These are phyloP conservation scores for Odontocerum albicorne DNA, from an alignment of 2,888 invertebrate species.

Conservation along the genomic window DNA sequence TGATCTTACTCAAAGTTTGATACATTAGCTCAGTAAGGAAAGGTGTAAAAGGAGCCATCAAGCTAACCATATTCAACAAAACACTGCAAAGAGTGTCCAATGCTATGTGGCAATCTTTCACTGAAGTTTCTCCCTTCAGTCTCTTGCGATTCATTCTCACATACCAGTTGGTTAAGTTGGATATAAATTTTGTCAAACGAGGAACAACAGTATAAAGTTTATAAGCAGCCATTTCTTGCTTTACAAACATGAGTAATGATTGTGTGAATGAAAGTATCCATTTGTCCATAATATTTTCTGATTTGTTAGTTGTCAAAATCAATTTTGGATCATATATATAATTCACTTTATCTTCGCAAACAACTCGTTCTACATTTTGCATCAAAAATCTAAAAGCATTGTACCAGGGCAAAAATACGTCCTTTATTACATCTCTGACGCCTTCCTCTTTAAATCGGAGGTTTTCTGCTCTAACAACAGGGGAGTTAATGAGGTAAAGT, in stretches of 20 bases:
- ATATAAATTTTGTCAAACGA: constrained; percentile 91
- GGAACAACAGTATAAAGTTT: constrained; percentile 95
- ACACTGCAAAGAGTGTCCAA: constrained; percentile 88
- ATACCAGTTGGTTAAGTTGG: constrained; percentile 98
- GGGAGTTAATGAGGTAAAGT: constrained; percentile 95
- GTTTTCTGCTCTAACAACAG: constrained; percentile 96
- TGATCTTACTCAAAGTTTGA: constrained; percentile 75
- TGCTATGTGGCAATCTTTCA: constrained; percentile 79
- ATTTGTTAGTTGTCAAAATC: constrained; percentile 39
- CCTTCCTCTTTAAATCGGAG: constrained; percentile 97
- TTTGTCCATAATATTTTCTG: constrained; percentile 88
- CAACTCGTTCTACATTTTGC: constrained; percentile 87
- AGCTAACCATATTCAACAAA: constrained; percentile 81
- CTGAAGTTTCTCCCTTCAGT: constrained; percentile 87
- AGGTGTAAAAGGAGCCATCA: constrained; percentile 98
- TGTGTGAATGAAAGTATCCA: constrained; percentile 98
- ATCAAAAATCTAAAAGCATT: constrained; percentile 91
- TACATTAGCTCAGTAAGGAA: constrained; percentile 96
- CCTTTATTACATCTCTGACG: constrained; percentile 93
- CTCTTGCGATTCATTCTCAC: constrained; percentile 95
- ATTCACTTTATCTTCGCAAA: constrained; percentile 63
- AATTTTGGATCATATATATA: constrained; percentile 60
- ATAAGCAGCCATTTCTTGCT: constrained; percentile 92
- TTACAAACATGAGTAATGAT: constrained; percentile 84
- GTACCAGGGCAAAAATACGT: constrained; percentile 97